A percentile compares a stretch with the other conserved stretches of the same genome.
Evolutionary conservation across 1,140 invertebrate species (phyloP).

Genomic region (Lepidurus packardi): DNA sequence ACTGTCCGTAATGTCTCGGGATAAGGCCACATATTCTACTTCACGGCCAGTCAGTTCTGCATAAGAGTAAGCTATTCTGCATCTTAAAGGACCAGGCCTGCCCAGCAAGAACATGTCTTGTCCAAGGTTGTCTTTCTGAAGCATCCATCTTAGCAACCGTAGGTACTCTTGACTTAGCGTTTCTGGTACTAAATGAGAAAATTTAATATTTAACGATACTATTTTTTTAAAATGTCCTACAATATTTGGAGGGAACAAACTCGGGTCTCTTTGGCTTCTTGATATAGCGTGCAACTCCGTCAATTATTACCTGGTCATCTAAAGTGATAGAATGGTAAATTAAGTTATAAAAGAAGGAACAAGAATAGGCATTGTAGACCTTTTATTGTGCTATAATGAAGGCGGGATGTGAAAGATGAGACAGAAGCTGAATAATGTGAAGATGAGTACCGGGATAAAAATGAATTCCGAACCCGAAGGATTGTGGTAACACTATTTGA

Average conservation of each 20-base stretch:
- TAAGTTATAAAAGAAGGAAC: neutral
- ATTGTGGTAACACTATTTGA: too few relatives aligned
- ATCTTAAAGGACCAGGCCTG: conserved; percentile 70
- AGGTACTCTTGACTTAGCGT: conserved; percentile 65
- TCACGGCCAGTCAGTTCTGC: conserved; percentile 81
- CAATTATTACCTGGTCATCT: conserved; percentile 57
- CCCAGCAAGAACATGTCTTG: conserved; percentile 96
- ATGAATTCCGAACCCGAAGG: neutral
- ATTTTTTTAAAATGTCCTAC: conserved; percentile 54
- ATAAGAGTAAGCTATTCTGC: conserved; percentile 77
- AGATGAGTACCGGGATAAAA: conserved; percentile 22
- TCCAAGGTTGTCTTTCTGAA: conserved; percentile 83
- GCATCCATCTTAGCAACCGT: conserved; percentile 83
- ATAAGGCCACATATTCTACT: conserved; percentile 87
- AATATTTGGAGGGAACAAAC: conserved; percentile 75
- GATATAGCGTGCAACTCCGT: conserved; percentile 63
- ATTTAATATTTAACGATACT: conserved; percentile 32
- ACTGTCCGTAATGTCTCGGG: conserved; percentile 91
- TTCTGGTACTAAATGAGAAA: conserved; percentile 47
- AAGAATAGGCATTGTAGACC: neutral
- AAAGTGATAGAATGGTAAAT: too few relatives aligned
- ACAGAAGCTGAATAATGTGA: neutral
- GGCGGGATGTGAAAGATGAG: neutral
- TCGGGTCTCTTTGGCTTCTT: conserved; percentile 60
- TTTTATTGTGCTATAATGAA: neutral